These are phyloP conservation scores for Miichthys miiuy DNA, from an alignment of 2,797 vertebrate species.

Conservation along the genomic window DNA sequence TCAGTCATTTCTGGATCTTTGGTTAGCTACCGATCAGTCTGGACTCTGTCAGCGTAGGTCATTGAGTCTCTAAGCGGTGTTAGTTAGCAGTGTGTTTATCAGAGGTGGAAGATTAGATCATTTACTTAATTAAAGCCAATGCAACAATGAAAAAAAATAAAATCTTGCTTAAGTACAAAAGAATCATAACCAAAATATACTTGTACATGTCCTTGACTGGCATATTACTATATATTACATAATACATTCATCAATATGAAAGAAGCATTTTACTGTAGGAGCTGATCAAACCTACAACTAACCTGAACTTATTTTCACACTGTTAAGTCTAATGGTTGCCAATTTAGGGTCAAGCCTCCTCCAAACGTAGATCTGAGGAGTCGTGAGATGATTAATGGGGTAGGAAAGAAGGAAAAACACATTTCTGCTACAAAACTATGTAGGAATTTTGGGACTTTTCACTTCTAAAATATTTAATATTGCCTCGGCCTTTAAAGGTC, in stretches of 20 bases:
- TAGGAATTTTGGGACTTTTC: no score
- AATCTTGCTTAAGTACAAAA: neutral
- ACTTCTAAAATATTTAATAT: no score
- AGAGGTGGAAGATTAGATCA: neutral
- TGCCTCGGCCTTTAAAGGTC: neutral
- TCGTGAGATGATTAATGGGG: neutral
- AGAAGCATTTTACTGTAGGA: neutral
- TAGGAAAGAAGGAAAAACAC: neutral
- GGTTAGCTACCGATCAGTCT: constrained; percentile 26
- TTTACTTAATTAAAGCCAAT: neutral
- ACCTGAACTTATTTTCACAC: neutral
- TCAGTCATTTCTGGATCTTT: constrained; percentile 20
- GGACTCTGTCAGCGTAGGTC: constrained; percentile 11
- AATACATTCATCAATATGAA: neutral
- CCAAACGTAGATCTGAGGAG: neutral
- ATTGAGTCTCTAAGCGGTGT: neutral
- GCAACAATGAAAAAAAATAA: no score
- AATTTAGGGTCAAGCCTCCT: neutral
- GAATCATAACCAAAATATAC: neutral
- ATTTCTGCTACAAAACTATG: neutral
- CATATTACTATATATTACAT: neutral
- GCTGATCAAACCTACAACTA: neutral
- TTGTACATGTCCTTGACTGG: neutral
- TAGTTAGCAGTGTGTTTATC: neutral
- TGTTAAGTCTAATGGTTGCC: neutral